Base-by-base conservation (phyloP, 1,140 invertebrate genomes). In the Piezodorus guildinii region DNA sequence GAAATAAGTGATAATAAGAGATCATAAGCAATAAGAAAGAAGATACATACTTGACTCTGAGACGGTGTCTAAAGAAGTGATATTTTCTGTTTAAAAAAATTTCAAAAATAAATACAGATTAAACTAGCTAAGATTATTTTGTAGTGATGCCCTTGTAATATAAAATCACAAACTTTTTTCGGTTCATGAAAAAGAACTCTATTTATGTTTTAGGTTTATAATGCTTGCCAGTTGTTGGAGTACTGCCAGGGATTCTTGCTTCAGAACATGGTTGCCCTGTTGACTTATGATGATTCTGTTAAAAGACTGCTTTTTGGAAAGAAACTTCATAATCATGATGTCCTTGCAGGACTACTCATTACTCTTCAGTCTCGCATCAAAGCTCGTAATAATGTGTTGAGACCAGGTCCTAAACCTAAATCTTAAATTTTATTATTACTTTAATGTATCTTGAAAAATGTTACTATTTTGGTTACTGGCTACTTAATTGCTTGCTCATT, bases 261-360 rank as follows among this genome's bases (percentile, higher is more conserved):
- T 49, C 91, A 95, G 76, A 94, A 94, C 72, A 91, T 95, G 90
- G 89, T 94, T 1, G 87, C 90, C n/a, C 77, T 94, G 1, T 77
- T 94, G 27, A 93, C 90, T 0, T 92, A 92, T 67, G 90, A 94
- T 69, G 90, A 94, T 71, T 91, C 89, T 0, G 90, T 93, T 0
- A 91, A 92, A 70, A 81, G 90, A 67, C 75, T 94, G 19, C 80
- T 94, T 17, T 93, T 94, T 68, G 90, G 90, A 45, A 93, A 93
- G 72, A 87, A 91, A 71, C 77, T 93, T 59, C 90, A 91, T 46
- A 91, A 91, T 72, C 90, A 93, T 71, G 91, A 94, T 71, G 90
- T 94, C 9, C 77, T 94, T 1, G 86, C 84, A 6, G 90, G 89
- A 15, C 76, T 94, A 12, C 75, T 92, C 30, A 77, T 82, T 8